phyloP scores from a whole-genome alignment of 2,113 vertebrate genomes.

The Bostrychus sinensis region DNA sequence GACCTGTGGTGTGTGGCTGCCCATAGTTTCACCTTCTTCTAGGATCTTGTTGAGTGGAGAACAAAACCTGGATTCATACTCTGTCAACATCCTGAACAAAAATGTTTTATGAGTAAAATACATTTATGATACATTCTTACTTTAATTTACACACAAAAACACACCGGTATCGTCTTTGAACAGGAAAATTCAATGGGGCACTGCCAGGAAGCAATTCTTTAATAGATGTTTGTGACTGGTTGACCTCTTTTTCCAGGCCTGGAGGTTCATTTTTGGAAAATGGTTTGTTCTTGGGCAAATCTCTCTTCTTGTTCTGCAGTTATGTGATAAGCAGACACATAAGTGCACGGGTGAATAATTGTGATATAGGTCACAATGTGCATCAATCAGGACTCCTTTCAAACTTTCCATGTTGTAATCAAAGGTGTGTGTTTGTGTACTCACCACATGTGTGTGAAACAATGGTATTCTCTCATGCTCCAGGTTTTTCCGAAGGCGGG shows the following conservation, averaged over 20 bases:
- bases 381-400: not conserved
- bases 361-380: not conserved
- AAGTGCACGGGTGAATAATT: not conserved
- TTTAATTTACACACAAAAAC: conserved; percentile 13
- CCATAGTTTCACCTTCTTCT: conserved; percentile 21
- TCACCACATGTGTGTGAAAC: conserved; percentile 51
- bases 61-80: conserved; percentile 62
- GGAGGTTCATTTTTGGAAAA: not conserved
- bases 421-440: conserved; percentile 8
- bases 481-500: conserved; percentile 45
- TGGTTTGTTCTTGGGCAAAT: conserved; percentile 27
- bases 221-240: not conserved
- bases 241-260: not conserved
- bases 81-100: conserved; percentile 53
- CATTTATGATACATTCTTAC: not conserved
- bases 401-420: not conserved
- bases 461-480: conserved; percentile 43
- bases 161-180: conserved; percentile 47
- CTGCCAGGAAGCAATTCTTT: not conserved
- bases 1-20: conserved; percentile 40
- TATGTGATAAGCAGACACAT: conserved; percentile 2
- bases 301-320: conserved; percentile 44
- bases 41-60: conserved; percentile 46
- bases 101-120: not conserved
- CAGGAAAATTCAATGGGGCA: conserved; percentile 19